These are phyloP conservation scores for Mamestra configurata DNA, from an alignment of 1,140 invertebrate genomes.

Conservation along the genomic window DNA sequence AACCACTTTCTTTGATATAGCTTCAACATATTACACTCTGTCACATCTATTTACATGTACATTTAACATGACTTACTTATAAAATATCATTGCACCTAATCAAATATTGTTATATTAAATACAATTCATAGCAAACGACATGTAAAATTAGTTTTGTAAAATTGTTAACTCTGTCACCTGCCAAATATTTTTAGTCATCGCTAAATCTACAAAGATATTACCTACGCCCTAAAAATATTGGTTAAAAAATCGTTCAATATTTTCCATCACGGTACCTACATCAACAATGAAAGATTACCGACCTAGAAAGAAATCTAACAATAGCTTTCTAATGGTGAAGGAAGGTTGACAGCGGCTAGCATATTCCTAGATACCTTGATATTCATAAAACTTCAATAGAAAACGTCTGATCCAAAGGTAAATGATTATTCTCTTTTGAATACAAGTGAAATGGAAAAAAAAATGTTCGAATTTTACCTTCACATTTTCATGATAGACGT, in stretches of 20 bases:
- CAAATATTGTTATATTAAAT: no score
- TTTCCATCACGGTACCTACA: background rate
- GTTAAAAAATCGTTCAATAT: background rate
- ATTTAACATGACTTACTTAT: no score
- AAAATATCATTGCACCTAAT: no score
- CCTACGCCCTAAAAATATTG: no score
- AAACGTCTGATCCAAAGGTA: background rate
- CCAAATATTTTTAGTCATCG: no score
- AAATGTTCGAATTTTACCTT: background rate
- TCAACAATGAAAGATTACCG: constrained; percentile 2
- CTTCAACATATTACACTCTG: no score
- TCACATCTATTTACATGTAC: no score
- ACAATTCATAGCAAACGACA: no score
- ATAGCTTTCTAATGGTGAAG: background rate
- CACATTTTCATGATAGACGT: background rate
- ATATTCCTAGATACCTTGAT: background rate
- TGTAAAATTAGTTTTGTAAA: no score
- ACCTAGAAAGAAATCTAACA: background rate
- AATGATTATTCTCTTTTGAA: background rate
- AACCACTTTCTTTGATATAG: no score
- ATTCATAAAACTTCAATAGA: background rate
- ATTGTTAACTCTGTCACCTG: no score
- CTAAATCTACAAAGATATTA: no score
- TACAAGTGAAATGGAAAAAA: background rate
- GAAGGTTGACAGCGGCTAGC: background rate